These are phyloP conservation scores for Aphidius ervi DNA, from an alignment of 1,140 invertebrate genomes.

Conservation along the genomic window DNA sequence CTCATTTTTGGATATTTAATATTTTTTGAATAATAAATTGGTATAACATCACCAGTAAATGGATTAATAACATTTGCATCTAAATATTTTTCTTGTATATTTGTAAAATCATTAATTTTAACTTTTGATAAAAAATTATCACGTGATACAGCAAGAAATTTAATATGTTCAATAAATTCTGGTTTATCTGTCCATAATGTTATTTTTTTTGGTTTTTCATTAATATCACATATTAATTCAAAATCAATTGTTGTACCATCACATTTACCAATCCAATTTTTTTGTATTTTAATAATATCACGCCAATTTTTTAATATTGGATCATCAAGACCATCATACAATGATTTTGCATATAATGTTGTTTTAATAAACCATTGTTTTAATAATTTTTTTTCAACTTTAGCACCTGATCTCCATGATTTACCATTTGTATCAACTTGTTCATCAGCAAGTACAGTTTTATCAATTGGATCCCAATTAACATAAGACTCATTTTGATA, in stretches of 20 bases:
- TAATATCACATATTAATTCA: slow-evolving; percentile 50
- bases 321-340: slow-evolving; percentile 70
- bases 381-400: slow-evolving; percentile 84
- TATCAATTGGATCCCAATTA: slow-evolving; percentile 98
- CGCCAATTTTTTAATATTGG: slow-evolving; percentile 68
- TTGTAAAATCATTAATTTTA: slow-evolving; percentile 29
- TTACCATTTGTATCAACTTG: slow-evolving; percentile 89
- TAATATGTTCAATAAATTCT: slow-evolving; percentile 67
- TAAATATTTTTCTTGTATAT: slow-evolving; percentile 37
- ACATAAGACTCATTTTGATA: slow-evolving; percentile 88
- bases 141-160: slow-evolving; percentile 60
- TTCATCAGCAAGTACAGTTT: slow-evolving; percentile 96
- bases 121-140: slow-evolving; percentile 54
- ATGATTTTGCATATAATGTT: slow-evolving; percentile 78
- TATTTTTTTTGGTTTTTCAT: slow-evolving; percentile 45
- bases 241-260: slow-evolving; percentile 77
- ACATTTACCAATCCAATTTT: slow-evolving; percentile 94
- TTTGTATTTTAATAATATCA: slow-evolving; percentile 87
- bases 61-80: slow-evolving; percentile 67
- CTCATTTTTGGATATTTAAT: slow-evolving; percentile 57
- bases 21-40: slow-evolving; percentile 66
- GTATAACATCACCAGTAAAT: slow-evolving; percentile 65
- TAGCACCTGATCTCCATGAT: slow-evolving; percentile 96
- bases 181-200: slow-evolving; percentile 76
- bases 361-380: slow-evolving; percentile 96